These are phyloP conservation scores for Nemotelus nigrinus DNA, from an alignment of 2,888 invertebrate species.

Conservation along the genomic window DNA sequence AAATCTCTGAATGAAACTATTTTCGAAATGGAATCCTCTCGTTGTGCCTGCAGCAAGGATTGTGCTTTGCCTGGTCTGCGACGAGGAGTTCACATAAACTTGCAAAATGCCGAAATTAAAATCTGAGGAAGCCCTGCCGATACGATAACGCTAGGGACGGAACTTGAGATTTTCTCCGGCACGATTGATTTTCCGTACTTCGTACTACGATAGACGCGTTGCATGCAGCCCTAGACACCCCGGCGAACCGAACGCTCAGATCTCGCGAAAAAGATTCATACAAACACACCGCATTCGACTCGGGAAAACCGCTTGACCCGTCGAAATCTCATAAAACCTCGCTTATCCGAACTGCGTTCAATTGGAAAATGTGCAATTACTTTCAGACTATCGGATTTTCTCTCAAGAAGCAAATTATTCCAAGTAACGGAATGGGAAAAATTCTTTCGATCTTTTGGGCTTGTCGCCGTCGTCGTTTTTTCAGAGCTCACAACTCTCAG, in stretches of 20 bases:
- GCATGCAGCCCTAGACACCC: constrained; percentile 22
- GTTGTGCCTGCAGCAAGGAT: not conserved
- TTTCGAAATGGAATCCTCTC: not conserved
- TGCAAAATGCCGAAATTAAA: not conserved
- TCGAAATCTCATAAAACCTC: not conserved
- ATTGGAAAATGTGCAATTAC: constrained; percentile 23
- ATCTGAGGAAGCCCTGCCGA: not conserved
- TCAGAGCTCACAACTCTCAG: constrained; percentile 49
- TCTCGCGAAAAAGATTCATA: not conserved
- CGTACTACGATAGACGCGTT: constrained; percentile 5
- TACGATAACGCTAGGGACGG: no score
- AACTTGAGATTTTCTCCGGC: not conserved
- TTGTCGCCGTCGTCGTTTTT: constrained; percentile 27
- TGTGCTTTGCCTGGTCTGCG: not conserved
- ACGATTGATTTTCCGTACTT: constrained; percentile 4
- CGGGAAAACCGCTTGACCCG: not conserved
- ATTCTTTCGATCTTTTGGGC: constrained; percentile 24
- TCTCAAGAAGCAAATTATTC: constrained; percentile 21
- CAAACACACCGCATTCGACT: not conserved
- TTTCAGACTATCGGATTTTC: constrained; percentile 41
- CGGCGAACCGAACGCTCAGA: constrained; percentile 20
- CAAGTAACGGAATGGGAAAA: constrained; percentile 27
- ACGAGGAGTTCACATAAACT: not conserved
- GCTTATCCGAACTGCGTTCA: not conserved
- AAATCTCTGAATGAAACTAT: constrained; percentile 16